These are phyloP conservation scores for Euglossa dilemma DNA, from an alignment of 1,140 invertebrate species.

Conservation along the genomic window DNA sequence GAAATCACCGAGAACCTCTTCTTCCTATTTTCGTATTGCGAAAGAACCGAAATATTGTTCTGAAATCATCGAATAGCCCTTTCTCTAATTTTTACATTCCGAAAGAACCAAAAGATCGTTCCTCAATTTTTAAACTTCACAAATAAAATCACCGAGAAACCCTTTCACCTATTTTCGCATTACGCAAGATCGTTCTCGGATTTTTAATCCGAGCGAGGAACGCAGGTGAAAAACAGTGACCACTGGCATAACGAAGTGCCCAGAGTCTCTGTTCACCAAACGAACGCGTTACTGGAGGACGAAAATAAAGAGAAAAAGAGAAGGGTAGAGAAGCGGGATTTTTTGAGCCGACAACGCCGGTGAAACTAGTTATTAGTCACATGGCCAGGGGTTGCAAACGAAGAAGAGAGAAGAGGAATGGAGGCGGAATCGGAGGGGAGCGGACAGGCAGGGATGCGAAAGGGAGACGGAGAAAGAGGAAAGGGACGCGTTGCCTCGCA, in stretches of 20 bases:
- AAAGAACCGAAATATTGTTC: too few relatives aligned
- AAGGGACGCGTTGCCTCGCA: constrained; percentile 67
- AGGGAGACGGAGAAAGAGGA: neutral
- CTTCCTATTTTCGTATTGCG: too few relatives aligned
- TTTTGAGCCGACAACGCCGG: constrained; percentile 34
- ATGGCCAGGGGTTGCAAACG: constrained; percentile 13
- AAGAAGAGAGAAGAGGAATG: constrained; percentile 45
- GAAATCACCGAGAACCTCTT: too few relatives aligned
- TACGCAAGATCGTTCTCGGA: neutral
- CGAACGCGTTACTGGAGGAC: neutral
- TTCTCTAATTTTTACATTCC: too few relatives aligned
- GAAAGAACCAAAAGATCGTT: too few relatives aligned
- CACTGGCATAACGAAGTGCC: constrained; percentile 23
- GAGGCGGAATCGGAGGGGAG: constrained; percentile 44
- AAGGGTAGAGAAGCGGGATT: constrained; percentile 16
- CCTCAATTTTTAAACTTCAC: too few relatives aligned
- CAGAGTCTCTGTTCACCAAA: constrained; percentile 17
- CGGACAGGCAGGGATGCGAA: constrained; percentile 18
- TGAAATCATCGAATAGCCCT: too few relatives aligned
- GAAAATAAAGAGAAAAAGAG: neutral
- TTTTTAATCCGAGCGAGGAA: neutral
- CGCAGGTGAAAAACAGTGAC: neutral
- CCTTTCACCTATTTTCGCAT: too few relatives aligned
- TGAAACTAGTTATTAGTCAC: constrained; percentile 72
- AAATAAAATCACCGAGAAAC: too few relatives aligned